A percentile compares a stretch with the other conserved stretches of the same genome.
phyloP scores from a whole-genome alignment of 2,797 vertebrate genomes.

The Neosalanx taihuensis region DNA sequence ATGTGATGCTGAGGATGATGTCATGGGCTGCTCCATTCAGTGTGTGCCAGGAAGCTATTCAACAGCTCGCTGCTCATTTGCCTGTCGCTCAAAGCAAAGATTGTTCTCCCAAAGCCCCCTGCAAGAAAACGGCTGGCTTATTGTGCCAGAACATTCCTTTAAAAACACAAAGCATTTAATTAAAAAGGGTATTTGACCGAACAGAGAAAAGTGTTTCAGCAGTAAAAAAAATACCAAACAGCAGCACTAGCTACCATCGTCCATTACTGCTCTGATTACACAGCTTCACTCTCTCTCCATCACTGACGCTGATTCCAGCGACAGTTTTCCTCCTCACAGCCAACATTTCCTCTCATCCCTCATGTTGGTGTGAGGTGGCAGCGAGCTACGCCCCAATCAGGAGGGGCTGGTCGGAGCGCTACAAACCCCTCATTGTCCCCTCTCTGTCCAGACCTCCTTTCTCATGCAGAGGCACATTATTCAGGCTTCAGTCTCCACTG shows the following conservation, averaged over 20 bases:
- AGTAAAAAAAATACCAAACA: too few species aligned
- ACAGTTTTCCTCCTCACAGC: background rate
- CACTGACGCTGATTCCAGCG: constrained; percentile 13
- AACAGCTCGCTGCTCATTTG: constrained; percentile 16
- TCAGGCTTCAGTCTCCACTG: constrained; percentile 8
- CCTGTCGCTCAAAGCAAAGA: constrained; percentile 25
- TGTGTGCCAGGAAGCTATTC: constrained; percentile 24
- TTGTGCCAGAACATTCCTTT: constrained; percentile 27
- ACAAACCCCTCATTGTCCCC: constrained; percentile 34
- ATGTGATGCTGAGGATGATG: constrained; percentile 57
- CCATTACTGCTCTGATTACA: background rate
- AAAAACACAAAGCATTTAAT: background rate
- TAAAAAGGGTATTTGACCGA: constrained; percentile 14
- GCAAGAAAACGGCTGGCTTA: constrained; percentile 15
- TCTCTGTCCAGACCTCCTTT: constrained; percentile 6
- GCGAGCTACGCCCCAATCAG: background rate
- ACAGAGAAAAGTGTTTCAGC: constrained; percentile 9
- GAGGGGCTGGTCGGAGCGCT: background rate
- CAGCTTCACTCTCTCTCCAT: constrained; percentile 9
- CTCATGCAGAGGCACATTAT: constrained; percentile 22
- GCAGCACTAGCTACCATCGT: background rate
- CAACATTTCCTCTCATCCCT: constrained; percentile 6
- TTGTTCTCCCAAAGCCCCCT: constrained; percentile 24
- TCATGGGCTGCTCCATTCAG: constrained; percentile 48
- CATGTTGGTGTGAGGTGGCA: background rate